Evolutionary conservation across 2,113 vertebrate genomes (phyloP), one percentile per base, ranked within the genome.

Genomic region (Lucifuga dentata): DNA sequence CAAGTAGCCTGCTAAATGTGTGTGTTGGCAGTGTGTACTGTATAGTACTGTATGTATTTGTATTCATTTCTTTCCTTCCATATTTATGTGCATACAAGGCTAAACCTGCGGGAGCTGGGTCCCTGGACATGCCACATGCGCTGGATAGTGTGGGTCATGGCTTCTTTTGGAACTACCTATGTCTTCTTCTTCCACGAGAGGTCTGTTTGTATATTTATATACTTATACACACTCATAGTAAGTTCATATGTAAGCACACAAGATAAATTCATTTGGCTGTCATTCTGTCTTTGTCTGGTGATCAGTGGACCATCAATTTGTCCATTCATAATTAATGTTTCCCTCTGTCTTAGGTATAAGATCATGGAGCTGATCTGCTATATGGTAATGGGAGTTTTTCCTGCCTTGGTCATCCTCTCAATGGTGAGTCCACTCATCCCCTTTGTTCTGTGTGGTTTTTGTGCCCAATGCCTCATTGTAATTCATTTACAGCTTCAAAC

Each of bases 131-230:
- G 92, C 44, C 97, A 98, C 91, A 98, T 98, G 96, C 95, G 96
- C 68, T 99, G 97, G 96, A 66, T 98, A 90, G 95, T 99, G 63
- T 99, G 97, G 97, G 94, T 98, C 81, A 98, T 98, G 97, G 97
- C 97, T 0, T 95, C 94, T 0, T 67, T 93, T 0, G 97, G 96
- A 29, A 97, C 96, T 0, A 10, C 95, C 65, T 99, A 98, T 0
- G 96, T 98, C 11, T 98, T 98, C 91, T 97, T 98, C 88, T 99
- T 97, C 84, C 96, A 98, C 0, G 97, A 98, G 85, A 91, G 95
- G 96, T 98, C 16, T 17, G 76, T 32, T 51, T 15, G 8, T 6
- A 41, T 16, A 5, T 19, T 12, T 10, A 26, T 23, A 8, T 2
- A 8, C 43, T 21, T 8, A 12, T 11, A 11, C 33, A 35, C 33